phyloP scores from a whole-genome alignment of 1,140 invertebrate genomes.

The Acarapis woodi region DNA sequence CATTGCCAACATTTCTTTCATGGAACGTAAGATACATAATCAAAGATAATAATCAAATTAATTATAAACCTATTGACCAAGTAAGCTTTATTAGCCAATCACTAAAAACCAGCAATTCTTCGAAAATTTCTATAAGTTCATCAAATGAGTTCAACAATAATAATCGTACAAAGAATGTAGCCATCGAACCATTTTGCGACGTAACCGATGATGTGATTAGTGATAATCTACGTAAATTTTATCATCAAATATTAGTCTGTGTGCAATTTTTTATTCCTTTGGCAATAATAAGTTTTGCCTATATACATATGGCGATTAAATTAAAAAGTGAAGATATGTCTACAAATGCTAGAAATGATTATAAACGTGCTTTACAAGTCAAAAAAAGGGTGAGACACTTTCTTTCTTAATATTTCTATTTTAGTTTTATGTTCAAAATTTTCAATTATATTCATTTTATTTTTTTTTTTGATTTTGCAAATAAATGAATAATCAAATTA shows the following conservation, averaged over 20 bases:
- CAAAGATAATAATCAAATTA: background rate
- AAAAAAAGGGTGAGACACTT: conserved; percentile 46
- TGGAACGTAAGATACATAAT: conserved; percentile 2
- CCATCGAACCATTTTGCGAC: conserved; percentile 28
- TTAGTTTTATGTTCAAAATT: no score
- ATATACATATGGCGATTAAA: conserved; percentile 37
- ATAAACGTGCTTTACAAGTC: conserved; percentile 31
- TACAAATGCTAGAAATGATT: conserved; percentile 33
- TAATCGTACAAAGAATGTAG: no score
- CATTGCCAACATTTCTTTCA: background rate
- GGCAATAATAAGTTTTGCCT: conserved; percentile 40
- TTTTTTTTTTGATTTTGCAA: no score
- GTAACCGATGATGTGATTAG: conserved; percentile 24
- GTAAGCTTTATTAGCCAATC: background rate
- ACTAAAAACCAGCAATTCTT: background rate
- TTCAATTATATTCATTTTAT: no score
- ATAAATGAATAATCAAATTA: no score
- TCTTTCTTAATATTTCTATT: no score
- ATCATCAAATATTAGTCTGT: conserved; percentile 22
- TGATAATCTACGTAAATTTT: conserved; percentile 22
- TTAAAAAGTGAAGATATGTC: conserved; percentile 42
- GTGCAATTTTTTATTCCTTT: conserved; percentile 41
- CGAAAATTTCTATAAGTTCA: background rate
- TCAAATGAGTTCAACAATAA: background rate
- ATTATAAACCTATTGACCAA: background rate